These are phyloP conservation scores for Tachycineta bicolor DNA, from an alignment of 2,113 vertebrate species.

Conservation along the genomic window DNA sequence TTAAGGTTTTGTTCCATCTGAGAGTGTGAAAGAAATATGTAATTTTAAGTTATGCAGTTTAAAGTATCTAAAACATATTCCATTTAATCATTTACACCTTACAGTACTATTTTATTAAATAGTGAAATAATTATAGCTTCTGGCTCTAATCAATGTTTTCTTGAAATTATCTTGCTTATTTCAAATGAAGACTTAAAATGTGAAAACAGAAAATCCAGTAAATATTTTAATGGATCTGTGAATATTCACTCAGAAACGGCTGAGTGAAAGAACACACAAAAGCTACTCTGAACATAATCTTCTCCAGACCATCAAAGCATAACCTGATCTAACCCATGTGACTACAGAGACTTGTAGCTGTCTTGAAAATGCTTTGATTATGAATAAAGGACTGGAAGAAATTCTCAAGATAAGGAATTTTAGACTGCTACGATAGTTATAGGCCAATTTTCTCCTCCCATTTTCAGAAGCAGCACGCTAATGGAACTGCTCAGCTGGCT, in stretches of 20 bases:
- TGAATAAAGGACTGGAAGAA: not conserved
- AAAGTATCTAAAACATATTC: not conserved
- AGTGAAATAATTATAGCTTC: slow-evolving; percentile 10
- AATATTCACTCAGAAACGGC: not conserved
- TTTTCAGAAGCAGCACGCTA: not conserved
- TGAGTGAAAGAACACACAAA: not conserved
- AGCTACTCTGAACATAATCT: not conserved
- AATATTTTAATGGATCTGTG: not conserved
- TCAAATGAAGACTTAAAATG: not conserved
- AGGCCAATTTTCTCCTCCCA: not conserved
- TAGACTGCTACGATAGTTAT: accelerated
- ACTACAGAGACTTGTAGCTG: not conserved
- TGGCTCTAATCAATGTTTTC: slow-evolving; percentile 32
- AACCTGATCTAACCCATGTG: not conserved
- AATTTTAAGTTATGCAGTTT: not conserved
- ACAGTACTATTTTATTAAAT: slow-evolving; percentile 16
- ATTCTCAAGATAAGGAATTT: not conserved
- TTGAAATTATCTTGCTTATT: slow-evolving; percentile 5
- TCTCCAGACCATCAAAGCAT: not conserved
- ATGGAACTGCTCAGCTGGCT: not conserved
- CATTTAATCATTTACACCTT: not conserved
- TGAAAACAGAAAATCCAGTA: slow-evolving; percentile 18
- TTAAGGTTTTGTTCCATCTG: not conserved
- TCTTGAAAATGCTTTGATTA: not conserved
- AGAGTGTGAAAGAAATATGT: not conserved